Evolutionary conservation across 1,140 invertebrate species (phyloP), one percentile per base, ranked within the genome.

Genomic region (Eumeta japonica): DNA sequence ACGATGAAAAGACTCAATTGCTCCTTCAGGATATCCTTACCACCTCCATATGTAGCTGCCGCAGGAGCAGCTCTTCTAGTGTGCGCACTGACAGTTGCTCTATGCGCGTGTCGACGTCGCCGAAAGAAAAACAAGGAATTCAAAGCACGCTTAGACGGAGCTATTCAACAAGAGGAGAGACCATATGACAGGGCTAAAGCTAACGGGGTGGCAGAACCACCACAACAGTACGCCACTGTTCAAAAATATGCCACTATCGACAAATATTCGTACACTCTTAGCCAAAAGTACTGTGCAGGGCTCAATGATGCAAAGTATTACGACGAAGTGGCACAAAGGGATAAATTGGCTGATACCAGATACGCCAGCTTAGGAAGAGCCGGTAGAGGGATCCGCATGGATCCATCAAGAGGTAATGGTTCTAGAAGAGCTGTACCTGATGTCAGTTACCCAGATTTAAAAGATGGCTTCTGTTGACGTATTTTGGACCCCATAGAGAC

Each of bases 1-100:
- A 83, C 53, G 89, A 92, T 55, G 90, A 93, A 67, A 81, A 81
- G 16, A 83, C 47, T 79, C 68, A 87, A 89, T 51, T 89, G 87
- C 64, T 82, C 85, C 10, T 83, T 85, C 40, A 81, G 81, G 37
- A 81, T 83, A 47, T 82, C 83, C 9, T 74, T 87, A 18, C 83
- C 85, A 1, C 68, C 83, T 24, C 74, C 83, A 0, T 86, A 87
- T 55, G 77, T 85, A 0, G 77, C 79, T 1, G 76, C 83, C 2
- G 80, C 79, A 5, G 83, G 81, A 1, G 74, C 83, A 16, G 70
- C 80, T 13, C 75, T 82, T 15, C 80, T 84, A 0, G 77, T 83
- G 19, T 84, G 82, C 54, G 78, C 84, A n/a, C 79, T 84, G 36
- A 78, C 78, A 39, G 78, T 82, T 47, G 65, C 79, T 11, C 38